A percentile compares a stretch with the other conserved stretches of the same genome.
These are phyloP conservation scores for Fulmarus glacialis DNA, from an alignment of 2,113 vertebrate genomes.

Conservation along the genomic window DNA sequence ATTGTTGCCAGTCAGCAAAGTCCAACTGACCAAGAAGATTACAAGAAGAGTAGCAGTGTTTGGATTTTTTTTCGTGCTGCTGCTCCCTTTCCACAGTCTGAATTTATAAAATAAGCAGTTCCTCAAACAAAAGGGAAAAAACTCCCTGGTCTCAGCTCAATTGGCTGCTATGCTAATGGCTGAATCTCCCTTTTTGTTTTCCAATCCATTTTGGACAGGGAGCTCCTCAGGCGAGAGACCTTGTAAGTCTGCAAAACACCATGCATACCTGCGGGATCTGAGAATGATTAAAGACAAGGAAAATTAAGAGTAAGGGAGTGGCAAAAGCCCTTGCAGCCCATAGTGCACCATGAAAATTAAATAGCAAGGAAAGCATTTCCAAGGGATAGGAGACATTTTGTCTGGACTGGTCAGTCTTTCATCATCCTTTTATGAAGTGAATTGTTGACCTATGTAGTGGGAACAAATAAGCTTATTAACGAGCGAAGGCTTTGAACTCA, in stretches of 20 bases:
- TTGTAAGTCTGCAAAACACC: neutral
- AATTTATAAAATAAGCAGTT: neutral
- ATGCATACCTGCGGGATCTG: neutral
- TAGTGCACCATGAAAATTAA: neutral
- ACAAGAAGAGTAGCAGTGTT: neutral
- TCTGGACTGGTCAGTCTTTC: slow-evolving; percentile 54
- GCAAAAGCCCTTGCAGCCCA: slow-evolving; percentile 8
- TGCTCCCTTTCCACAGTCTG: neutral
- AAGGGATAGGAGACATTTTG: slow-evolving; percentile 36
- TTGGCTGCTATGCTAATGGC: neutral
- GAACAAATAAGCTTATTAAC: slow-evolving; percentile 40
- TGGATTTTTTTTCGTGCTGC: neutral
- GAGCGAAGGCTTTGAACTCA: slow-evolving; percentile 27
- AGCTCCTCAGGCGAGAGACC: neutral
- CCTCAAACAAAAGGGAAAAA: neutral
- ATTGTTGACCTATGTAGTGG: slow-evolving; percentile 31
- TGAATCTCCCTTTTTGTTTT: neutral
- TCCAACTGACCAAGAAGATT: neutral
- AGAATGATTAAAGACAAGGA: slow-evolving; percentile 47
- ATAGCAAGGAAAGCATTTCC: neutral
- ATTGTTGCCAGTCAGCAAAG: neutral
- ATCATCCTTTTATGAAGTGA: slow-evolving; percentile 44
- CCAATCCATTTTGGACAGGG: neutral
- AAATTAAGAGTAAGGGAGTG: slow-evolving; percentile 45
- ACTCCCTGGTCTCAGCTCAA: neutral